Evolutionary conservation across 1,140 invertebrate genomes (phyloP).

Genomic region (Subanguina moxae): DNA sequence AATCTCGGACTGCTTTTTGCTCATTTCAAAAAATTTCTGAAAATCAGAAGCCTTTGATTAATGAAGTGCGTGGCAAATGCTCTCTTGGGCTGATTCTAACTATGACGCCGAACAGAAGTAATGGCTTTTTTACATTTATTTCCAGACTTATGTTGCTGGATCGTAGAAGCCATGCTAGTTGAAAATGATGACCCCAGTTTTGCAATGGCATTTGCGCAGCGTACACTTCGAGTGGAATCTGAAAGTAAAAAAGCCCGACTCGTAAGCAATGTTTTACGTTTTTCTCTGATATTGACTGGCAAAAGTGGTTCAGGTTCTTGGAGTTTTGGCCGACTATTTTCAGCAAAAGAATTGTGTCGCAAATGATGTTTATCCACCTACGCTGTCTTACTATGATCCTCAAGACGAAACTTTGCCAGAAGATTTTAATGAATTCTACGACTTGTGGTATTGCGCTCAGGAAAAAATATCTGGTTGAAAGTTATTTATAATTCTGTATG

Average conservation of each 20-base stretch:
- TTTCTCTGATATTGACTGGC: too few species aligned
- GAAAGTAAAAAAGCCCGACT: not conserved
- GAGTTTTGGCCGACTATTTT: constrained; percentile 1
- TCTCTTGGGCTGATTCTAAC: not conserved
- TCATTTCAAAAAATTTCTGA: too few species aligned
- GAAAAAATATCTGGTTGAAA: not conserved
- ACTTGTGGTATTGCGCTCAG: not conserved
- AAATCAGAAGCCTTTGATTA: too few species aligned
- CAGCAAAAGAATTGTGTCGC: constrained; percentile 1
- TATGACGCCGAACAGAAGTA: constrained; percentile 8
- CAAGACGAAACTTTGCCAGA: not conserved
- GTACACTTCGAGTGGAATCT: not conserved
- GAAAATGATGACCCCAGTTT: constrained; percentile 11
- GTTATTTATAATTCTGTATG: too few species aligned
- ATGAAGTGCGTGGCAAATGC: not conserved
- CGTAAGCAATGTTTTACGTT: too few species aligned
- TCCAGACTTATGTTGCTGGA: not conserved
- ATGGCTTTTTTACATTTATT: not conserved
- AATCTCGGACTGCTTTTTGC: too few species aligned
- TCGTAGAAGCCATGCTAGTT: constrained; percentile 2
- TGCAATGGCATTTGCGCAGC: constrained; percentile 10
- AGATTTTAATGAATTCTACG: not conserved
- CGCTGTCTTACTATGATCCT: not conserved
- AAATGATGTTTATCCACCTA: not conserved
- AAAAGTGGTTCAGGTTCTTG: not conserved